Conservation (phyloP, 2,113 vertebrate species). For the Sapajus apella region DNA sequence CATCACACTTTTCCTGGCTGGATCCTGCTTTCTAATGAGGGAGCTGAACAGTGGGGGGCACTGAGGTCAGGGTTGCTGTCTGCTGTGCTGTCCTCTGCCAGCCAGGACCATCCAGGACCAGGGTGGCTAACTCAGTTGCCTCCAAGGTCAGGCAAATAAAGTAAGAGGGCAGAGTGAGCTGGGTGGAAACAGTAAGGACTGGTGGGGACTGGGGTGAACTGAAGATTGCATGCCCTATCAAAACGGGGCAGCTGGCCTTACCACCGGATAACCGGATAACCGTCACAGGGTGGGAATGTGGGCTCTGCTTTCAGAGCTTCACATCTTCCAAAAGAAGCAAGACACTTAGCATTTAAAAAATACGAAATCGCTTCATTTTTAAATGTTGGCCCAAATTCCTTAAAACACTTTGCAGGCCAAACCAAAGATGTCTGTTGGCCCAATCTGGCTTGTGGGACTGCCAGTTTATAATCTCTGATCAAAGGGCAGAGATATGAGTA, state of each 20-base stretch:
- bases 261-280: background rate
- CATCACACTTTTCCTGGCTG: background rate
- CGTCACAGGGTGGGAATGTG: background rate
- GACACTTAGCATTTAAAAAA: constrained; percentile 40
- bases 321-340: constrained; percentile 47
- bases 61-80: accelerated
- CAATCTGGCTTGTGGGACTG: background rate
- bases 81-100: background rate
- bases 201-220: background rate
- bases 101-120: background rate
- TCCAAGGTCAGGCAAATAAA: background rate
- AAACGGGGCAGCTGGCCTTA: background rate
- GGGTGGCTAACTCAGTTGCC: background rate
- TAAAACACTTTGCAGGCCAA: constrained; percentile 62
- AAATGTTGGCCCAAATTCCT: constrained; percentile 49
- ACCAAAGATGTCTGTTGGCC: constrained; percentile 52
- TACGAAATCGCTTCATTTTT: constrained; percentile 46
- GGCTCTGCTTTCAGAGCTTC: background rate
- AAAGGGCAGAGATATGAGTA: background rate
- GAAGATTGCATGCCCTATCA: accelerated
- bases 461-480: background rate
- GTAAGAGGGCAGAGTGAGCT: background rate
- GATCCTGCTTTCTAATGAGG: background rate
- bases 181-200: background rate
- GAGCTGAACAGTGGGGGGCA: background rate